Percentiles rank a stretch among this genome's conserved stretches.
phyloP scores from a whole-genome alignment of 2,888 invertebrate species.

The Tipula vernalis region DNA sequence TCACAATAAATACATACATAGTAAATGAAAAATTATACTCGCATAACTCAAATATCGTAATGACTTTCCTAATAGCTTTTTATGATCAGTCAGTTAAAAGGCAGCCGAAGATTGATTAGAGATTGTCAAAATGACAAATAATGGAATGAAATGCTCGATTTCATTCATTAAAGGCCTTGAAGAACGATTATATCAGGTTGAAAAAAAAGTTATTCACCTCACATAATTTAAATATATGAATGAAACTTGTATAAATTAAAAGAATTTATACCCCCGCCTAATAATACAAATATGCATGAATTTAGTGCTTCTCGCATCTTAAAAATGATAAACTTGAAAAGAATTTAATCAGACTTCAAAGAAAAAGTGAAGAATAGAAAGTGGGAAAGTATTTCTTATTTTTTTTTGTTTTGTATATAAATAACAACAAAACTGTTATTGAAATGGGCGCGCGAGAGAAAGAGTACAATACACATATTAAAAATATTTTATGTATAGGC shows the following conservation, averaged over 20 bases:
- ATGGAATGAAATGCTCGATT: background rate
- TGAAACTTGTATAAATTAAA: background rate
- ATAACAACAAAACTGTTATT: background rate
- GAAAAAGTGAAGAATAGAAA: constrained; percentile 12
- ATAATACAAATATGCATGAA: background rate
- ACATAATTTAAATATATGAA: background rate
- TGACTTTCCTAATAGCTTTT: background rate
- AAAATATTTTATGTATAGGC: background rate
- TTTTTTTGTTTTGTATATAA: background rate
- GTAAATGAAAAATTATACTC: background rate
- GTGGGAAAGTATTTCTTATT: constrained; percentile 8
- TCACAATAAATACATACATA: background rate
- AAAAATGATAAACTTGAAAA: constrained; percentile 11
- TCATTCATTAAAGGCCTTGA: background rate
- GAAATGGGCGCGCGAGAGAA: background rate
- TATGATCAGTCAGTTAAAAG: background rate
- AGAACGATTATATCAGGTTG: background rate
- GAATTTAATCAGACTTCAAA: constrained; percentile 12
- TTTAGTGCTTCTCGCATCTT: background rate
- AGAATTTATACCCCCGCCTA: background rate
- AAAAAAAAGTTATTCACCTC: background rate
- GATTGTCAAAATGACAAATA: background rate
- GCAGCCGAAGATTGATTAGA: background rate
- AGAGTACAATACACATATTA: background rate
- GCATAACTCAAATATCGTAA: background rate